Percentiles rank a stretch among this genome's conserved stretches.
These are phyloP conservation scores for Chalcosyrphus nemorum DNA, from an alignment of 2,888 invertebrate genomes.

Conservation along the genomic window DNA sequence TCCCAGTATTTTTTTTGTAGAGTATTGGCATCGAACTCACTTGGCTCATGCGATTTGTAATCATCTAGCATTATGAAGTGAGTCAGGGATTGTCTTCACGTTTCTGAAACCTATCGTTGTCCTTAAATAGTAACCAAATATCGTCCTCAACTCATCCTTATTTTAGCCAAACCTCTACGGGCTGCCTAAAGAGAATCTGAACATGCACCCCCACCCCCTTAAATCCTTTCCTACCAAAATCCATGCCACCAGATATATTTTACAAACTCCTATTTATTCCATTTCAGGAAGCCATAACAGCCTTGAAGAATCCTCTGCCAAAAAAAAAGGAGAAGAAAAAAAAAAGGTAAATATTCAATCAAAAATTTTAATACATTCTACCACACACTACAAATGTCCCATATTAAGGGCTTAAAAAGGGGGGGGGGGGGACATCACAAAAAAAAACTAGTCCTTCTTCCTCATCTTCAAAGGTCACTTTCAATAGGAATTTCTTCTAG, in stretches of 20 bases:
- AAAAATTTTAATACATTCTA: neutral
- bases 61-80: too few relatives aligned
- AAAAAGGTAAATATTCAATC: slow-evolving; percentile 15
- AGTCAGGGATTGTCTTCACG: too few relatives aligned
- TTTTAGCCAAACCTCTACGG: too few relatives aligned
- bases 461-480: slow-evolving; percentile 12
- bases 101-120: too few relatives aligned
- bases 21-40: too few relatives aligned
- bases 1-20: too few relatives aligned
- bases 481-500: neutral
- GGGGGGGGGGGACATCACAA: neutral
- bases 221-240: neutral
- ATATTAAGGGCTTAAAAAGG: neutral
- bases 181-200: too few relatives aligned
- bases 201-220: too few relatives aligned
- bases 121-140: too few relatives aligned
- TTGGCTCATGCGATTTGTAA: too few relatives aligned
- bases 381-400: slow-evolving; percentile 1
- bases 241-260: neutral
- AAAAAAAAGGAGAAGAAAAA: neutral
- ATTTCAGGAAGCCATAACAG: neutral
- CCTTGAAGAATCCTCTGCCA: neutral
- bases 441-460: neutral
- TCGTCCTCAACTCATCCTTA: too few relatives aligned
- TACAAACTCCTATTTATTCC: neutral